Evolutionary conservation across 2,113 vertebrate genomes (phyloP).

Genomic region (Dipodomys stephensi): DNA sequence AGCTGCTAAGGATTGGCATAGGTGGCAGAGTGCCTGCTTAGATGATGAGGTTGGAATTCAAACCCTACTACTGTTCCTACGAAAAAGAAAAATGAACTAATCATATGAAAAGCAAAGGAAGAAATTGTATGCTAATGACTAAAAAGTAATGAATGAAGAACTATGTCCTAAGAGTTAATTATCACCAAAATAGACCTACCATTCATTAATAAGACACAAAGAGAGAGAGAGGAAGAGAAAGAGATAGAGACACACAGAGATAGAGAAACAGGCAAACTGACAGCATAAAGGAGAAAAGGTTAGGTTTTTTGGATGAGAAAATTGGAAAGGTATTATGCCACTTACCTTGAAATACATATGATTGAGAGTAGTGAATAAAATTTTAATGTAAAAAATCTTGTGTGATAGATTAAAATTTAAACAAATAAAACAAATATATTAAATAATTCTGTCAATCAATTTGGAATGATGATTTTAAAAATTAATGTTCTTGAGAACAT

Average conservation of each 20-base stretch:
- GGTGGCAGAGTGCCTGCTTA: too few species aligned
- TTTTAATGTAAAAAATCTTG: neutral
- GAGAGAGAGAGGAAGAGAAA: neutral
- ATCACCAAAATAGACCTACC: neutral
- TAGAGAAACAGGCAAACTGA: too few species aligned
- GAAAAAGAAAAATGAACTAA: neutral
- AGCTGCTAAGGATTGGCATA: too few species aligned
- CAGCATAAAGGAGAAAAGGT: too few species aligned
- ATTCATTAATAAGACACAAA: neutral
- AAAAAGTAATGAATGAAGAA: conserved; percentile 36
- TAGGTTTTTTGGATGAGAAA: neutral
- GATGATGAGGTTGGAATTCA: too few species aligned
- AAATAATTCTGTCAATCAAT: neutral
- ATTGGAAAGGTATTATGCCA: neutral
- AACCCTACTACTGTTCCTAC: too few species aligned
- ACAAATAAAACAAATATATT: neutral
- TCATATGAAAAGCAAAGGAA: neutral
- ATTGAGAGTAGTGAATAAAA: neutral
- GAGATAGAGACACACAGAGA: neutral
- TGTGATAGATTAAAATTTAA: neutral
- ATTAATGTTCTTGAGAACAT: neutral
- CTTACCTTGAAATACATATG: neutral
- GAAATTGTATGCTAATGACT: conserved; percentile 6
- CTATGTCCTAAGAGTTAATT: neutral
- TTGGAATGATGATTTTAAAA: conserved; percentile 10